A percentile compares a stretch with the other conserved stretches of the same genome.
These are phyloP conservation scores for Drosophila paulistorum DNA, from an alignment of 1,140 invertebrate species.

Conservation along the genomic window DNA sequence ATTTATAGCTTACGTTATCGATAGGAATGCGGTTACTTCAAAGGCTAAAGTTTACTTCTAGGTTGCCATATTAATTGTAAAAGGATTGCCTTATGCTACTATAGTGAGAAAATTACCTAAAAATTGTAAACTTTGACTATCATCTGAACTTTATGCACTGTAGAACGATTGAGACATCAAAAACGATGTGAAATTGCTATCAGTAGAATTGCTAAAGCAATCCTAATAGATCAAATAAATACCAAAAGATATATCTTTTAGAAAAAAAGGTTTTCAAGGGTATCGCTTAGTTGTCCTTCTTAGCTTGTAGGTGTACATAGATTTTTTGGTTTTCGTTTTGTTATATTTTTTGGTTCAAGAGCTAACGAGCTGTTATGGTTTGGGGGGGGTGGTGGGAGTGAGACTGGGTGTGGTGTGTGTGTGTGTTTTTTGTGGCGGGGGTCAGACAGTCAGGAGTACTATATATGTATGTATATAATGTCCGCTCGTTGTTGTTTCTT, in stretches of 20 bases:
- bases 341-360: constrained; percentile 22
- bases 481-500: constrained; percentile 25
- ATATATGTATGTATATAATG: constrained; percentile 33
- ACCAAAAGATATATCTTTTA: not conserved
- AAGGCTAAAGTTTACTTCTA: too few species aligned
- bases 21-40: too few species aligned
- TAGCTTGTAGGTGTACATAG: not conserved
- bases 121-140: too few species aligned
- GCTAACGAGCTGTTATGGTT: constrained; percentile 63
- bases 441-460: constrained; percentile 18
- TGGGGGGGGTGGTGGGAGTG: not conserved
- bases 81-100: too few species aligned
- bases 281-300: not conserved
- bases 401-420: constrained; percentile 3
- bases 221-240: not conserved
- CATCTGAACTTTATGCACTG: too few species aligned
- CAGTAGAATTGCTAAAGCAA: too few species aligned
- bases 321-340: not conserved
- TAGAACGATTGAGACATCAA: too few species aligned
- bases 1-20: too few species aligned
- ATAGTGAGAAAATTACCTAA: too few species aligned
- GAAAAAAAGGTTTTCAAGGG: not conserved
- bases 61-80: too few species aligned
- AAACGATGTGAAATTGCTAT: too few species aligned
- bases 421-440: constrained; percentile 16